Percentiles rank a stretch among this genome's conserved stretches.
Evolutionary conservation across 92 coral and sea anemone genomes (phyloP).

Genomic region (Epizoanthus stellaris): DNA sequence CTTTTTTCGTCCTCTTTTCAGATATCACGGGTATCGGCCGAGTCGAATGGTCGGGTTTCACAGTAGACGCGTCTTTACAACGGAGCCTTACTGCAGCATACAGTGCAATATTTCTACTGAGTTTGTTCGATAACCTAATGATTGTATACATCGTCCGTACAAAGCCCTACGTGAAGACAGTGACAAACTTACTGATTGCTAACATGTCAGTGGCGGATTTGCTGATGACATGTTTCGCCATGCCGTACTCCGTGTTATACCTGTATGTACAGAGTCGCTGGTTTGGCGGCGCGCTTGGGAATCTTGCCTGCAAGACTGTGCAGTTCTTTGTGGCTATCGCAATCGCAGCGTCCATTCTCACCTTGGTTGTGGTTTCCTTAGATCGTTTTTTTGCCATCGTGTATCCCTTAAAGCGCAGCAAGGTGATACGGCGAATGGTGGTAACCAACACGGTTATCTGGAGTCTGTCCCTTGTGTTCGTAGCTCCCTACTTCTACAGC

Average conservation of each 20-base stretch:
- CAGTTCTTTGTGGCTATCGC: slow-evolving; percentile 65
- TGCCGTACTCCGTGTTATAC: slow-evolving; percentile 72
- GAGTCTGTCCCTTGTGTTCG: slow-evolving; percentile 48
- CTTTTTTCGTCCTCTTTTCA: background rate
- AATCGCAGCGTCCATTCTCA: slow-evolving; percentile 74
- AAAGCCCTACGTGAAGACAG: slow-evolving; percentile 71
- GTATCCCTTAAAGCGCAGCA: slow-evolving; percentile 77
- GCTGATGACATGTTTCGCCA: slow-evolving; percentile 71
- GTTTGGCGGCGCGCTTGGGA: slow-evolving; percentile 74
- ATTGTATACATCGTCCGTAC: slow-evolving; percentile 66
- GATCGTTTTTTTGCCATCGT: slow-evolving; percentile 83
- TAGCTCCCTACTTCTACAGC: slow-evolving; percentile 65
- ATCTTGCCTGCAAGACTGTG: slow-evolving; percentile 64
- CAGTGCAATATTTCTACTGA: slow-evolving; percentile 54
- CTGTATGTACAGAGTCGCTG: slow-evolving; percentile 52
- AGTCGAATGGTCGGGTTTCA: slow-evolving; percentile 4
- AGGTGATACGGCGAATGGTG: slow-evolving; percentile 64
- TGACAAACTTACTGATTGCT: slow-evolving; percentile 77
- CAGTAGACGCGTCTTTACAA: background rate
- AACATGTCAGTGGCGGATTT: slow-evolving; percentile 85
- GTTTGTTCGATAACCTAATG: slow-evolving; percentile 67
- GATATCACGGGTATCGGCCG: background rate
- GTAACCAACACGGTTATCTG: slow-evolving; percentile 59
- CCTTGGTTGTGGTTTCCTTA: slow-evolving; percentile 66
- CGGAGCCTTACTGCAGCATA: slow-evolving; percentile 29